Evolutionary conservation across 2,888 invertebrate species (phyloP).

Genomic region (Cerastis leucographa): DNA sequence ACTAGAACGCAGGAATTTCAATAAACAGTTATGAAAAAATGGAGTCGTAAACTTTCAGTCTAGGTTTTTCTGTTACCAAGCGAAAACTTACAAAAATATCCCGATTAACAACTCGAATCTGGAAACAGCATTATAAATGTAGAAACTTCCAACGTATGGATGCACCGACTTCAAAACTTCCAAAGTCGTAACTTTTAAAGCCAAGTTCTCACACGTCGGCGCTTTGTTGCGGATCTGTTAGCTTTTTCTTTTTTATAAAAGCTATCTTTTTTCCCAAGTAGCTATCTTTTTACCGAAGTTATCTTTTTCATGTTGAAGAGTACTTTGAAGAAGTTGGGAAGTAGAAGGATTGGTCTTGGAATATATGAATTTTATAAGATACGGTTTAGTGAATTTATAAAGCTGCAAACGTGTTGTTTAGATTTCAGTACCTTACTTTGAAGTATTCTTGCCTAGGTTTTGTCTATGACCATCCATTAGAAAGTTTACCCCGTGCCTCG

Average conservation of each 20-base stretch:
- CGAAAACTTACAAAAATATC: conserved; percentile 19
- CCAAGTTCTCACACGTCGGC: conserved; percentile 61
- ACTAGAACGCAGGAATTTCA: neutral
- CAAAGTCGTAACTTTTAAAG: conserved; percentile 56
- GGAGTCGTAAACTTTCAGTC: no score
- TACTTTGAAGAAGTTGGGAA: conserved; percentile 51
- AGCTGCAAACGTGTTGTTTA: neutral
- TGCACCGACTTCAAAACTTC: conserved; percentile 58
- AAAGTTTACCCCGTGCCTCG: no score
- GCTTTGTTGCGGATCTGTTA: conserved; percentile 61
- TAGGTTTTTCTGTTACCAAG: neutral
- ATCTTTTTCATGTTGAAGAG: conserved; percentile 61
- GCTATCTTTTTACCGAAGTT: conserved; percentile 47
- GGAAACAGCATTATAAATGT: conserved; percentile 58
- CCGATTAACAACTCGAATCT: conserved; percentile 47
- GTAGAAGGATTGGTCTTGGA: conserved; percentile 50
- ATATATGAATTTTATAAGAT: conserved; percentile 55
- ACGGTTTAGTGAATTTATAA: conserved; percentile 28
- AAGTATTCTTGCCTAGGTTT: neutral
- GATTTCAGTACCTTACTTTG: neutral
- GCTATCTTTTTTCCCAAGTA: conserved; percentile 47
- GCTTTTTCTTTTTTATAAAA: conserved; percentile 58
- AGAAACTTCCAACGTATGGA: conserved; percentile 60
- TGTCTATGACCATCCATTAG: no score
- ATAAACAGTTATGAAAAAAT: neutral